These are phyloP conservation scores for Furcula furcula DNA, from an alignment of 2,888 invertebrate species.

Conservation along the genomic window DNA sequence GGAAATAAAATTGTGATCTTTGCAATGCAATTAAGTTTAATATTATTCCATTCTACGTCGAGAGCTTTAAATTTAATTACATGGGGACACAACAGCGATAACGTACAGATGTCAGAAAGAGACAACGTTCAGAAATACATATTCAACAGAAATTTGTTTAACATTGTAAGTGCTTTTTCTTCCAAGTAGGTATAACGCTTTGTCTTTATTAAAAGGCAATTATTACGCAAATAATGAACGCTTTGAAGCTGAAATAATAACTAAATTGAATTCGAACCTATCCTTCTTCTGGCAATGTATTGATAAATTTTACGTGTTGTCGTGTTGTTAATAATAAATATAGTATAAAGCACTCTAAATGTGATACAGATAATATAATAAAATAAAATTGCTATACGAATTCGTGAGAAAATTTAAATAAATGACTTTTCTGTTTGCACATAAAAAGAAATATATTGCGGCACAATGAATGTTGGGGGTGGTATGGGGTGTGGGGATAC, in stretches of 20 bases:
- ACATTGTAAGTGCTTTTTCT: too few species aligned
- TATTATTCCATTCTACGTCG: slow-evolving; percentile 70
- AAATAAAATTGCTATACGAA: slow-evolving; percentile 81
- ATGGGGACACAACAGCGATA: slow-evolving; percentile 67
- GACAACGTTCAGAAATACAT: slow-evolving; percentile 24
- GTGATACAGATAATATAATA: slow-evolving; percentile 80
- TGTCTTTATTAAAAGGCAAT: neutral
- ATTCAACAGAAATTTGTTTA: slow-evolving; percentile 10
- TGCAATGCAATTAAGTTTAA: slow-evolving; percentile 75
- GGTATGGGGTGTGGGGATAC: slow-evolving; percentile 62
- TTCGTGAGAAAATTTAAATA: slow-evolving; percentile 83
- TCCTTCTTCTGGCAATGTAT: slow-evolving; percentile 25
- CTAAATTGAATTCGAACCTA: slow-evolving; percentile 15
- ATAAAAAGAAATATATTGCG: slow-evolving; percentile 83
- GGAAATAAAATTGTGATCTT: slow-evolving; percentile 66
- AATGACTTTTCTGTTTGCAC: slow-evolving; percentile 82
- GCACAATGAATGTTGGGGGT: slow-evolving; percentile 80
- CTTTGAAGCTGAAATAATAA: slow-evolving; percentile 1
- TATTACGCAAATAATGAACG: neutral
- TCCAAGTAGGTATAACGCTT: neutral
- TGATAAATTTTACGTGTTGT: too few species aligned
- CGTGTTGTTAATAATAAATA: slow-evolving; percentile 57
- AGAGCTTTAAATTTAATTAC: slow-evolving; percentile 77
- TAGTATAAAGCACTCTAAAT: slow-evolving; percentile 65
- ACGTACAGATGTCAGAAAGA: slow-evolving; percentile 41